A percentile compares a stretch with the other conserved stretches of the same genome.
These are phyloP conservation scores for Chelidonichthys spinosus DNA, from an alignment of 2,797 vertebrate species.

Conservation along the genomic window DNA sequence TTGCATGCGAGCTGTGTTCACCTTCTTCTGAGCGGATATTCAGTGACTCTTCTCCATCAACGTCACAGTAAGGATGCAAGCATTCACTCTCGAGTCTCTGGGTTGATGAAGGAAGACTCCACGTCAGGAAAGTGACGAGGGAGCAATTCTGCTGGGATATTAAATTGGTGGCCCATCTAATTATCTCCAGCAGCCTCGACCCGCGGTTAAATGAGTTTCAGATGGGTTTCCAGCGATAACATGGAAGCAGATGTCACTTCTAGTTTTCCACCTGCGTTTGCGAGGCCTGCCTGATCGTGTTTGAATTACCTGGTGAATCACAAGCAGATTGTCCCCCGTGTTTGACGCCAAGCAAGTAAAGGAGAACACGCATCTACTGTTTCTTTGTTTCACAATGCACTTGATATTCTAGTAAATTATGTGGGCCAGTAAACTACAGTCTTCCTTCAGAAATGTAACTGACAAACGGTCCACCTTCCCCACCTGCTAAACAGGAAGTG, in stretches of 20 bases:
- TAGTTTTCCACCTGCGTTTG: neutral
- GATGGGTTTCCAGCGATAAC: slow-evolving; percentile 43
- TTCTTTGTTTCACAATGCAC: neutral
- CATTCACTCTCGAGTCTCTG: neutral
- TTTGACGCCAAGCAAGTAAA: neutral
- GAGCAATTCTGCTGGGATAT: slow-evolving; percentile 35
- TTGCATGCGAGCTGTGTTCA: neutral
- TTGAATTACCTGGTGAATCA: slow-evolving; percentile 30
- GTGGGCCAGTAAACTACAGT: neutral
- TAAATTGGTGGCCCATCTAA: slow-evolving; percentile 36
- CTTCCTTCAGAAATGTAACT: slow-evolving; percentile 17
- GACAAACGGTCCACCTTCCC: slow-evolving; percentile 22
- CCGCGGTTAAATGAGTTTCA: slow-evolving; percentile 23
- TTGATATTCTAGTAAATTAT: neutral
- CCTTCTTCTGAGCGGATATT: neutral
- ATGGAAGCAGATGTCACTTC: slow-evolving; percentile 39
- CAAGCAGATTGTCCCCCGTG: neutral
- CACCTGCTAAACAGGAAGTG: slow-evolving; percentile 40
- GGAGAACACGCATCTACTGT: neutral
- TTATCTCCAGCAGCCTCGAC: slow-evolving; percentile 33
- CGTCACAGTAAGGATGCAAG: neutral
- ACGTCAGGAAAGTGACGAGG: slow-evolving; percentile 17
- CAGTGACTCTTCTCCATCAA: neutral
- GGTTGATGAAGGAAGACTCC: slow-evolving; percentile 12
- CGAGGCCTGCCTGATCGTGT: neutral